Conservation (phyloP, 2,888 invertebrate genomes). For the Hymenopus coronatus region DNA sequence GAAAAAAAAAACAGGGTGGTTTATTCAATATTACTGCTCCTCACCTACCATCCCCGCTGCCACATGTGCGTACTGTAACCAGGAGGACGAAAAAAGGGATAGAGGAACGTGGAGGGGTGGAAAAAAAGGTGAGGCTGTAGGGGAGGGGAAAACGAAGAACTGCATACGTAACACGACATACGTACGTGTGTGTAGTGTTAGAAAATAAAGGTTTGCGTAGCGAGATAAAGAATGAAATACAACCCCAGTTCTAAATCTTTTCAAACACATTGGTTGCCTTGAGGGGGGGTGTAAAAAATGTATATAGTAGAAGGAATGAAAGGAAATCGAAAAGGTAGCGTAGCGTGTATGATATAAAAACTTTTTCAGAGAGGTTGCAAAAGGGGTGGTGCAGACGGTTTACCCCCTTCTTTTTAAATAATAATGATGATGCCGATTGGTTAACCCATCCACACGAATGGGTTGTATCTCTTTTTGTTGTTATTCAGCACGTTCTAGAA, state of each 20-base stretch:
- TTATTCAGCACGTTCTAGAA: not conserved
- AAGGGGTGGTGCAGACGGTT: not conserved
- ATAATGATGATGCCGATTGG: conserved; percentile 1
- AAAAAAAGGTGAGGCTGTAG: not conserved
- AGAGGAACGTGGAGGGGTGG: conserved; percentile 2
- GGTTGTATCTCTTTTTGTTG: not conserved
- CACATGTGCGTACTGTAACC: not conserved
- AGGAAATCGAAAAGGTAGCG: not conserved
- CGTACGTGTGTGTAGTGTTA: conserved; percentile 22
- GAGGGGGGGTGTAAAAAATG: not conserved
- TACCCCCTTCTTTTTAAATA: not conserved
- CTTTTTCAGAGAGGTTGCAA: not conserved
- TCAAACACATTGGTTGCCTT: conserved; percentile 1
- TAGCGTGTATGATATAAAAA: conserved; percentile 2
- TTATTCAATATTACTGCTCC: conserved; percentile 16
- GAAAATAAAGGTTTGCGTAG: conserved; percentile 29
- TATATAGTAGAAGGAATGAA: not conserved
- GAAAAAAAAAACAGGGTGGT: conserved; percentile 14
- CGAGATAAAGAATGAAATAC: not conserved
- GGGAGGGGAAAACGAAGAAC: not conserved
- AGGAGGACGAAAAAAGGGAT: conserved; percentile 6
- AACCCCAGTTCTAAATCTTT: not conserved
- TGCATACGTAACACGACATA: conserved; percentile 20
- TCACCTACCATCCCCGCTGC: too few species aligned
- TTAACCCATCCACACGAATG: conserved; percentile 16